Base-by-base conservation (phyloP, 92 coral and sea anemone species). In the Metridium senile region DNA sequence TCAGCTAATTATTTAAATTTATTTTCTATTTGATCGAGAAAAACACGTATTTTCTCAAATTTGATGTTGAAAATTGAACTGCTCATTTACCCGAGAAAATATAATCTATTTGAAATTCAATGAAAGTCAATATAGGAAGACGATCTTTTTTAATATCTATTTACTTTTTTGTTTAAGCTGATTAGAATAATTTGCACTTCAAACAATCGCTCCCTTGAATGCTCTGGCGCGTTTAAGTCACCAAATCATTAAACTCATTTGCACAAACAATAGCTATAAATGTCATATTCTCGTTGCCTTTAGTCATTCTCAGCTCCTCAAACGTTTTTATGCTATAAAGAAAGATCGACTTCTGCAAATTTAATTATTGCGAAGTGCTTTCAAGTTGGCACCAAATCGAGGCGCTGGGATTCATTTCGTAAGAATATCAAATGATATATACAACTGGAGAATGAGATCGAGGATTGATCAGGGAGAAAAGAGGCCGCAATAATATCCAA, bases 381-480 rank as follows among this genome's bases (percentile, higher is more conserved):
- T 54, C 59, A 54, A 66, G 72, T 32, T 61, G 35, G 29, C 72
- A 81, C 65, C 47, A 71, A 64, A 80, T 13, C 82, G 90, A 81
- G 86, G 90, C 82, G 21, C 35, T 17, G 8, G 52, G 49, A 28
- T 28, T 13, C 34, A 86, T 81, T 71, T 85, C 78, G 90, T 81
- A 86, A 86, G 90, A 86, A 86, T 86, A 31, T 21, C 33, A 77
- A 77, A 84, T 84, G 83, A 84, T 66, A 56, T 26, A 22, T 18
- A 39, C 72, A 68, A 26, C 23, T 21, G 33, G 23, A 68, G 3
- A 45, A 7, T 28, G 39, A 26, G 18, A 35, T 35, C 53, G 33
- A 13, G 8, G 33, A 7, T 8, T 58, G 63, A n/a, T 20, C 7
- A 16, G 21, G 56, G 56, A 47, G 20, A 9, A n/a, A n/a, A n/a